These are phyloP conservation scores for Gandaritis pyraliata DNA, from an alignment of 2,888 invertebrate genomes.

Conservation along the genomic window DNA sequence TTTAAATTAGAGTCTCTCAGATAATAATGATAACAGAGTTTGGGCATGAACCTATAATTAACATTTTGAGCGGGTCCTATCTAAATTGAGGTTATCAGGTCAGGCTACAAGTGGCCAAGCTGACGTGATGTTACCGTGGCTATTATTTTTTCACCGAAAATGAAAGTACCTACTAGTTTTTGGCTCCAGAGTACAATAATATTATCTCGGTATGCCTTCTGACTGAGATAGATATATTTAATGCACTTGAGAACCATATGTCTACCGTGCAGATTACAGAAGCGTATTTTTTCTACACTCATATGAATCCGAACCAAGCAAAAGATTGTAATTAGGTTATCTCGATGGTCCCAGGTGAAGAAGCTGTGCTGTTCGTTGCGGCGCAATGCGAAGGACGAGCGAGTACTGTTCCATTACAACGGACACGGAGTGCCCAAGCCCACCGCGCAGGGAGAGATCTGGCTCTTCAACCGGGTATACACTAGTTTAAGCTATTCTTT, in stretches of 20 bases:
- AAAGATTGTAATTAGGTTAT: too few relatives aligned
- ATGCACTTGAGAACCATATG: too few relatives aligned
- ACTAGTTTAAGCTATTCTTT: too few relatives aligned
- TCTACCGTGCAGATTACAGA: too few relatives aligned
- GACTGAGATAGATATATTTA: too few relatives aligned
- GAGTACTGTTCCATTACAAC: slow-evolving; percentile 99
- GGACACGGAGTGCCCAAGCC: slow-evolving; percentile 99
- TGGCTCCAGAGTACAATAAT: too few relatives aligned
- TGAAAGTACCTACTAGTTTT: too few relatives aligned
- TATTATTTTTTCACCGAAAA: too few relatives aligned
- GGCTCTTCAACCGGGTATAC: slow-evolving; percentile 98
- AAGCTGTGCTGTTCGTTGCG: slow-evolving; percentile 97
- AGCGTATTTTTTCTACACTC: too few relatives aligned
- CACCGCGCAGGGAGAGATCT: slow-evolving; percentile 98
- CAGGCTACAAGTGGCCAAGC: slow-evolving; percentile 3
- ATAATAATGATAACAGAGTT: not conserved
- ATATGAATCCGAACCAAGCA: too few relatives aligned
- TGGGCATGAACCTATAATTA: not conserved
- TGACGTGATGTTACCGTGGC: not conserved
- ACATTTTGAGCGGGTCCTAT: slow-evolving; percentile 2
- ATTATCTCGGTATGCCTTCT: too few relatives aligned
- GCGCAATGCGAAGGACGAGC: slow-evolving; percentile 98
- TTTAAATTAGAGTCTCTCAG: not conserved
- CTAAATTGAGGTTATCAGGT: slow-evolving; percentile 8
- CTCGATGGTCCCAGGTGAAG: slow-evolving; percentile 86